Percentiles rank a stretch among this genome's conserved stretches.
These are phyloP conservation scores for Drosophila kanekoi DNA, from an alignment of 2,888 invertebrate genomes.

Conservation along the genomic window DNA sequence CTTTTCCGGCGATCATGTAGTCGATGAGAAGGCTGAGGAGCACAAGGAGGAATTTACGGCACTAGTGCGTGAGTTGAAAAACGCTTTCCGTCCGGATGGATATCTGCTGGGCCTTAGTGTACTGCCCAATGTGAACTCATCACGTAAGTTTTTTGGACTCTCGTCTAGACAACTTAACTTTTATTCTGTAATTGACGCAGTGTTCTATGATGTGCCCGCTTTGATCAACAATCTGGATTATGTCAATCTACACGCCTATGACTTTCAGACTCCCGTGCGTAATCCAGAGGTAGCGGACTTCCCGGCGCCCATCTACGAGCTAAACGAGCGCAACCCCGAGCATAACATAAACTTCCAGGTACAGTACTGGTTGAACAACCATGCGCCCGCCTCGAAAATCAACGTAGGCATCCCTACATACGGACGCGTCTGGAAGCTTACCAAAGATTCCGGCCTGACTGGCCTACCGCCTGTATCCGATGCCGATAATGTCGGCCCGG, in stretches of 20 bases:
- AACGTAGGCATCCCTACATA: conserved; percentile 90
- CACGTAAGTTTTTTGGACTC: conserved; percentile 86
- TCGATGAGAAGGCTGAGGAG: conserved; percentile 93
- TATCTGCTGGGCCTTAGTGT: conserved; percentile 89
- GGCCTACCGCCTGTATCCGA: conserved; percentile 91
- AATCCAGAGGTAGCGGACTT: conserved; percentile 93
- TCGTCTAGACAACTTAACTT: not conserved
- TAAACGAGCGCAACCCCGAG: conserved; percentile 89
- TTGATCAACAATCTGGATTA: conserved; percentile 91
- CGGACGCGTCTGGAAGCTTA: conserved; percentile 92
- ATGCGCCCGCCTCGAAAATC: conserved; percentile 89
- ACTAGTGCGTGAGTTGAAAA: conserved; percentile 90
- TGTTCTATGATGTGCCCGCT: conserved; percentile 91
- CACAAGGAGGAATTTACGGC: conserved; percentile 93
- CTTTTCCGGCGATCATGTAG: conserved; percentile 88
- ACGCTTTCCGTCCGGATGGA: conserved; percentile 89
- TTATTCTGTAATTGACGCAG: conserved; percentile 85
- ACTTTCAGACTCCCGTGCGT: conserved; percentile 91
- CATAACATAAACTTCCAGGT: conserved; percentile 89
- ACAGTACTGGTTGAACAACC: conserved; percentile 87
- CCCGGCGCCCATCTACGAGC: conserved; percentile 90
- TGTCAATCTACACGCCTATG: conserved; percentile 92
- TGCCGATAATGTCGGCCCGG: conserved; percentile 89
- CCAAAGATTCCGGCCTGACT: conserved; percentile 90
- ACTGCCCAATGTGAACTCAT: conserved; percentile 91